Evolutionary conservation across 2,888 invertebrate species (phyloP), one percentile per base, ranked within the genome.

Genomic region (Drosophila robusta): DNA sequence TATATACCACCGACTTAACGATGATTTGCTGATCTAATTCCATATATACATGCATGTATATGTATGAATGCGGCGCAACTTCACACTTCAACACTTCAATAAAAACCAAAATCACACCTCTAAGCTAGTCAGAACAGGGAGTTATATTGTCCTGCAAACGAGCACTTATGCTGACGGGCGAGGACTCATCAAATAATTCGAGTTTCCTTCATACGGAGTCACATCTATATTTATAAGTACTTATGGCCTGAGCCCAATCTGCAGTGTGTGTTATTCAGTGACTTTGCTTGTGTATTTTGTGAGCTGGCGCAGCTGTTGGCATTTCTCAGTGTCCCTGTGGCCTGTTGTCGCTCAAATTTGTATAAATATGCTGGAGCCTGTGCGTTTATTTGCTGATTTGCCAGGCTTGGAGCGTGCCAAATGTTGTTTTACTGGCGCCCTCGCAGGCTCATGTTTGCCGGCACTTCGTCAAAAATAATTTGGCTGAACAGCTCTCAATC

Each of bases 381-480:
- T 69, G 47, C 68, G 60, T 80, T 85, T 80, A 77, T 85, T 85
- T 85, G 83, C 80, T 75, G 85, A 85, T 87, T 85, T 79, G 72
- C 75, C 79, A 70, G 85, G 65, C 79, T 70, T 66, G 62, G 68
- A 86, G 86, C 83, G 73, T 87, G 80, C 75, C 83, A 80, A 87
- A 87, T 86, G 81, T 77, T 87, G 76, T 68, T 78, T 73, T 67
- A 72, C 68, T 54, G 46, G 36, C 69, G 60, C 58, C 49, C 51
- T 69, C 51, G 39, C 54, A 57, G 24, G 45, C 26, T 58, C 47
- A 49, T 42, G 58, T 49, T 70, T 61, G 38, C 56, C 44, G 66
- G 56, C 74, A 78, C 75, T 84, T 84, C 72, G 77, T 78, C 78
- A 75, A 87, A 84, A 81, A 87, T 84, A 81, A 87, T 81, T 84